Evolutionary conservation across 2,797 vertebrate genomes (phyloP), one percentile per base, ranked within the genome.

Genomic region (Muscicapa comitata): DNA sequence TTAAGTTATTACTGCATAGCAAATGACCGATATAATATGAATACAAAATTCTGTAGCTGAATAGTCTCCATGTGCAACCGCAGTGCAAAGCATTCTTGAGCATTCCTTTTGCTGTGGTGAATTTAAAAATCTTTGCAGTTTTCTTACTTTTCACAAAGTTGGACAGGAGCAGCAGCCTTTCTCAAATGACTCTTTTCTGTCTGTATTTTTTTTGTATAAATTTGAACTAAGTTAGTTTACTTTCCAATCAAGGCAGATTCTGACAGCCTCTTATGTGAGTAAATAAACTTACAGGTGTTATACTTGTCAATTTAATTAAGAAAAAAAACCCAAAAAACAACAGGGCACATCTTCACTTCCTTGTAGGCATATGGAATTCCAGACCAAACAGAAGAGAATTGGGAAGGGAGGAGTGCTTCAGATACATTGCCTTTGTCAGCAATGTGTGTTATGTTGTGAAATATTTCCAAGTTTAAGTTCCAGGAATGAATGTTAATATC

Each of bases 251-350:
- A 96, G 96, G 90, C 92, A 93, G 93, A 97, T 97, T 97, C 94
- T 97, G 95, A 97, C 95, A 98, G 91, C 88, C 86, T 96, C 96
- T 97, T 96, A 97, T 96, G 97, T 98, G 97, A 98, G 81, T 92
- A 91, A 95, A 90, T 94, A 97, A 76, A 96, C 88, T 94, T 94
- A 67, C 42, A 95, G 96, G 83, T 98, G 96, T 97, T 97, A 67
- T 86, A 55, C 38, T 91, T 97, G 92, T 97, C 95, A 97, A 66
- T 92, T 93, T 86, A 20, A 57, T 17, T 19, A 31, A 37, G 9
- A 43, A 31, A 58, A 73, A 1, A n/a, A 75, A 81, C n/a, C n/a
- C n/a, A 35, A 35, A 35, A 35, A 35, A 35, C 8, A 80, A 31
- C 2, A 29, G 16, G 40, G 14, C 81, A 7, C 23, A 53, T 71